Evolutionary conservation across 2,797 vertebrate species (phyloP).

Genomic region (Lacerta agilis): DNA sequence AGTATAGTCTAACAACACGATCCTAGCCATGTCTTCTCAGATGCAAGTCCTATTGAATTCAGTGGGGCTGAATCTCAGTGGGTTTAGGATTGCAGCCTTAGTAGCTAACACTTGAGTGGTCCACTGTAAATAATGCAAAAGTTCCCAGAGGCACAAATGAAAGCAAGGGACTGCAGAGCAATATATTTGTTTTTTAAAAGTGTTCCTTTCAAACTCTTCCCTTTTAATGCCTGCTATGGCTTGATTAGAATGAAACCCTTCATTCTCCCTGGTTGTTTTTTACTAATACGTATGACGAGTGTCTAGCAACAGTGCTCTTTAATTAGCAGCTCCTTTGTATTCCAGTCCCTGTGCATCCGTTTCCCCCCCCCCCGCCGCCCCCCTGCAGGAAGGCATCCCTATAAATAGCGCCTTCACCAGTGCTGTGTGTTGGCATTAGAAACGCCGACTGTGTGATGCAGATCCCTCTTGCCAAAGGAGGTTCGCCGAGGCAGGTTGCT

Average conservation of each 20-base stretch:
- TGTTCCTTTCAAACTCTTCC: constrained; percentile 33
- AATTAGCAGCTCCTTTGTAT: constrained; percentile 63
- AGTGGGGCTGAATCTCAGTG: too few relatives aligned
- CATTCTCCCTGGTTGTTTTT: constrained; percentile 30
- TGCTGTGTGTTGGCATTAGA: constrained; percentile 49
- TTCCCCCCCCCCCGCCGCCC: neutral
- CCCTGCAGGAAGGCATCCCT: constrained; percentile 10
- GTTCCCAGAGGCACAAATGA: neutral
- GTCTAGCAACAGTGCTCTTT: constrained; percentile 45
- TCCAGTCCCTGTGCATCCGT: constrained; percentile 52
- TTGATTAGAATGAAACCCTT: constrained; percentile 50
- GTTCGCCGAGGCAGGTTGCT: neutral
- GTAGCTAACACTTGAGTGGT: neutral
- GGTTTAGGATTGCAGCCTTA: too few relatives aligned
- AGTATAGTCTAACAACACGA: neutral
- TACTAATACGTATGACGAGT: constrained; percentile 41
- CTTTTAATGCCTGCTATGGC: constrained; percentile 35
- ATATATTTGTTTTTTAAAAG: neutral
- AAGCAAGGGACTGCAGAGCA: neutral
- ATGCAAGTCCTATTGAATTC: too few relatives aligned
- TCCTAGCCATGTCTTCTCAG: too few relatives aligned
- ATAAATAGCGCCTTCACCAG: constrained; percentile 33
- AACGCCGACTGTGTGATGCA: neutral
- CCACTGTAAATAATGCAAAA: neutral
- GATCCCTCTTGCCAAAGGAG: constrained; percentile 1